These are phyloP conservation scores for Drosophila auraria DNA, from an alignment of 1,140 invertebrate genomes.

Conservation along the genomic window DNA sequence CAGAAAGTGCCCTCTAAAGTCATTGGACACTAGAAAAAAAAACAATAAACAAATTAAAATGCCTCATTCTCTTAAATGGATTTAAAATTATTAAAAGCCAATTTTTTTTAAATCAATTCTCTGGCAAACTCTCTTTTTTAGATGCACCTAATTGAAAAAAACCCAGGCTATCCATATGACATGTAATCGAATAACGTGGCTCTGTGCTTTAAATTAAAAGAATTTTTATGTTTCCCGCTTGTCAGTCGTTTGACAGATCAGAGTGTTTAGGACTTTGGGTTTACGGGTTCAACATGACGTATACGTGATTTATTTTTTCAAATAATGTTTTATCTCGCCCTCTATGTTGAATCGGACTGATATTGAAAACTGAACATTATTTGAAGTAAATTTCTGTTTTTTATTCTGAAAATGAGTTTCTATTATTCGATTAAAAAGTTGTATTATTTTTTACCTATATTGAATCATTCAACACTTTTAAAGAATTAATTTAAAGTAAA, in stretches of 20 bases:
- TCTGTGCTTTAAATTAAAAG: not conserved
- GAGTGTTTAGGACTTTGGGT: not conserved
- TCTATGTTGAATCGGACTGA: not conserved
- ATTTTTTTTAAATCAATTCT: not conserved
- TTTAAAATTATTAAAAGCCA: not conserved
- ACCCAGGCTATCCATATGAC: not conserved
- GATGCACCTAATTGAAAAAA: not conserved
- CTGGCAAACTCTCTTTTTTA: not conserved
- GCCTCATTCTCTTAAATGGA: not conserved
- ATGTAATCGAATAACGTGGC: slow-evolving; percentile 3
- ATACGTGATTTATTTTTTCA: slow-evolving; percentile 14
- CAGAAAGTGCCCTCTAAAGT: not conserved
- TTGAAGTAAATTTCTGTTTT: not conserved
- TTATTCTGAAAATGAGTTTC: not conserved
- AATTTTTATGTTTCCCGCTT: not conserved
- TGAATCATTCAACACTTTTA: too few species aligned
- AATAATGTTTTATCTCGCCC: too few species aligned
- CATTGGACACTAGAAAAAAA: slow-evolving; percentile 7
- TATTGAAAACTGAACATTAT: not conserved
- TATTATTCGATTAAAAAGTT: too few species aligned
- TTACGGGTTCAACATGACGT: slow-evolving; percentile 1
- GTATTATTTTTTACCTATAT: too few species aligned
- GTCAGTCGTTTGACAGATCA: not conserved
- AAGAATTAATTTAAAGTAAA: too few species aligned
- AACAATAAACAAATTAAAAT: not conserved